Percentiles rank a stretch among this genome's conserved stretches.
Evolutionary conservation across 2,888 invertebrate genomes (phyloP).

Genomic region (Drosophila mimetica): DNA sequence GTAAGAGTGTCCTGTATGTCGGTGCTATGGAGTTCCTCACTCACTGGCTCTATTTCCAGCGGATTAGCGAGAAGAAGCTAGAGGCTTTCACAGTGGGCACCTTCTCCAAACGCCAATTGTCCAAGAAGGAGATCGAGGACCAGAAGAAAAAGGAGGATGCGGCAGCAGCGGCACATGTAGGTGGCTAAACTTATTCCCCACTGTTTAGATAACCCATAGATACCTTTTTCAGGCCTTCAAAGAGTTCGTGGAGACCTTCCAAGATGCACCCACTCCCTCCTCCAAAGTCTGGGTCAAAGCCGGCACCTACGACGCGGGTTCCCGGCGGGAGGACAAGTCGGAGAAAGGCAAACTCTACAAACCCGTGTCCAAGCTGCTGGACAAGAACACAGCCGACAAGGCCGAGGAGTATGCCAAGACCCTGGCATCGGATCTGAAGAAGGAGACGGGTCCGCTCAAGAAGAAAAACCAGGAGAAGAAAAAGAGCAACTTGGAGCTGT

Average conservation of each 20-base stretch:
- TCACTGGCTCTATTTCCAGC: conserved; percentile 75
- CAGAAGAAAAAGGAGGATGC: conserved; percentile 94
- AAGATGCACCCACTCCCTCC: conserved; percentile 91
- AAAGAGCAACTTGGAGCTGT: conserved; percentile 98
- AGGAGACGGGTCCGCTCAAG: conserved; percentile 86
- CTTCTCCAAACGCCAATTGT: conserved; percentile 88
- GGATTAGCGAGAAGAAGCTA: conserved; percentile 89
- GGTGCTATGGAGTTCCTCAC: neutral
- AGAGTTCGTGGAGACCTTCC: conserved; percentile 98
- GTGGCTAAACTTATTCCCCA: conserved; percentile 47
- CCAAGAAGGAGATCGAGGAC: conserved; percentile 94
- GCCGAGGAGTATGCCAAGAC: conserved; percentile 89
- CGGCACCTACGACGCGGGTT: conserved; percentile 97
- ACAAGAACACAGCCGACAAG: conserved; percentile 87
- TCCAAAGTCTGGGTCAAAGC: conserved; percentile 99
- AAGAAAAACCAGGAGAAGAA: conserved; percentile 94
- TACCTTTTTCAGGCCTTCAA: conserved; percentile 90
- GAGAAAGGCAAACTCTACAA: conserved; percentile 97
- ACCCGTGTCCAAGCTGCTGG: conserved; percentile 91
- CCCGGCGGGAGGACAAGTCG: conserved; percentile 94
- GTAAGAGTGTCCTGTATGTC: conserved; percentile 27
- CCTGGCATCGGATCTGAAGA: conserved; percentile 87
- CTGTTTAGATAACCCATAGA: too few relatives aligned
- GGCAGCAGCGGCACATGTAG: conserved; percentile 95
- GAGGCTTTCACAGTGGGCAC: conserved; percentile 91